Base-by-base conservation (phyloP, 2,888 invertebrate species). In the Amiota communis region DNA sequence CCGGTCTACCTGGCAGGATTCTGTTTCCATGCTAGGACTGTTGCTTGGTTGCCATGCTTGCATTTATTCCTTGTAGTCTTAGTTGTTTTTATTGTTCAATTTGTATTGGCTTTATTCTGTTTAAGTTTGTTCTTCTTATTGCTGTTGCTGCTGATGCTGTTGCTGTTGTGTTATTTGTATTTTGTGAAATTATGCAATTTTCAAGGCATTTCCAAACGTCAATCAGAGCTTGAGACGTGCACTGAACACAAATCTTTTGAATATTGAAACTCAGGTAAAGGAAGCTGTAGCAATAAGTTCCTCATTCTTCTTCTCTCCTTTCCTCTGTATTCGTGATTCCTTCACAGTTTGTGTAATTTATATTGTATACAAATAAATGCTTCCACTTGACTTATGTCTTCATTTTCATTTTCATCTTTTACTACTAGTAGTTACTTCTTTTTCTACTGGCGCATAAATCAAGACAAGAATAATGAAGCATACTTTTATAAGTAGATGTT, bases 191-290 rank as follows among this genome's bases (percentile, higher is more conserved):
- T 78, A 72, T 78, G 63, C 76, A 72, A 69, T 71, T 56, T 73
- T 67, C 47, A 64, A 73, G 73, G 81, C 78, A 80, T 77, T 79
- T 82, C 76, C 36, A 36, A 78, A 80, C 81, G 83, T 85, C 85
- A 82, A 85, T 84, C 82, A 77, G 75, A 76, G 80, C 73, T 71
- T 75, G 67, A 56, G 76, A 67, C 64, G 64, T 70, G 74, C 77
- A 10, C 9, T 17, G 17, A 59, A 20, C 59, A 59, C 17, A 17
- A 36, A 36, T 36, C 36, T 36, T 36, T 36, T 36, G 36, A 36
- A 36, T 36, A 36, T 36, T 36, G 36, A 36, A 36, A 36, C 36
- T 36, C 36, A 36, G 36, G 36, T 36, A 36, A 36, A 36, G 36
- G 36, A 36, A 36, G 36, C 36, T 36, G 36, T 36, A 36, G 36